Evolutionary conservation across 2,797 vertebrate species (phyloP).

Genomic region (Zalophus californianus): DNA sequence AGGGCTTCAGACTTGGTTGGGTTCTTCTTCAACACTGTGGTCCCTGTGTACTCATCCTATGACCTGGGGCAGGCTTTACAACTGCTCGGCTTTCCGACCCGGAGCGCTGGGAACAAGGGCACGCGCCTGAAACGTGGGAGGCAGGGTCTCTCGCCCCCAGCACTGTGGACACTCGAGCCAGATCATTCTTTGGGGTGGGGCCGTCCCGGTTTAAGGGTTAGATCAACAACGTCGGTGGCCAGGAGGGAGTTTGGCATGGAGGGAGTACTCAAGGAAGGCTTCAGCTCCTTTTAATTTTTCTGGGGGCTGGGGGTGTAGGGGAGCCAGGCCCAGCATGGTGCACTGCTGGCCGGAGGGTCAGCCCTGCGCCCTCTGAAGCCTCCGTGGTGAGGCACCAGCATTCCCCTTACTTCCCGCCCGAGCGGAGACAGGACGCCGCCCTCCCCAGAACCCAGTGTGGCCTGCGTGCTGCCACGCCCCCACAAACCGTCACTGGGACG

Average conservation of each 20-base stretch:
- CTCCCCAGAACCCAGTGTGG: neutral
- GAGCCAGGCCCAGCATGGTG: neutral
- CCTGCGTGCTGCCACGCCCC: neutral
- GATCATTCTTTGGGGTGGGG: neutral
- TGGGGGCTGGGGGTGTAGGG: neutral
- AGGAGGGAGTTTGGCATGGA: neutral
- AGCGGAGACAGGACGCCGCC: accelerated
- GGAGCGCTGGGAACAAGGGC: too few relatives aligned
- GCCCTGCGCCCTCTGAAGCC: neutral
- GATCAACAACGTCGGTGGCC: neutral
- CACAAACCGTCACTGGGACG: neutral
- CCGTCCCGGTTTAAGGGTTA: neutral
- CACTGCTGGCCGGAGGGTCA: neutral
- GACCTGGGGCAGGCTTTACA: neutral
- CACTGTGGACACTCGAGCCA: neutral
- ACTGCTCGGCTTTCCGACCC: neutral
- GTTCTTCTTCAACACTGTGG: accelerated
- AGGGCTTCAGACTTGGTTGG: neutral
- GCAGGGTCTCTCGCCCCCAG: neutral
- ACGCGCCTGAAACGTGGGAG: too few relatives aligned
- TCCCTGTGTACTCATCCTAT: too few relatives aligned
- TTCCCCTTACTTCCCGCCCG: neutral
- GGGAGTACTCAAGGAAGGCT: too few relatives aligned
- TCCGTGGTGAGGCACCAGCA: neutral
- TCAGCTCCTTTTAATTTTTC: neutral